Conservation (phyloP, 2,113 vertebrate species). For the Globicephala melas region DNA sequence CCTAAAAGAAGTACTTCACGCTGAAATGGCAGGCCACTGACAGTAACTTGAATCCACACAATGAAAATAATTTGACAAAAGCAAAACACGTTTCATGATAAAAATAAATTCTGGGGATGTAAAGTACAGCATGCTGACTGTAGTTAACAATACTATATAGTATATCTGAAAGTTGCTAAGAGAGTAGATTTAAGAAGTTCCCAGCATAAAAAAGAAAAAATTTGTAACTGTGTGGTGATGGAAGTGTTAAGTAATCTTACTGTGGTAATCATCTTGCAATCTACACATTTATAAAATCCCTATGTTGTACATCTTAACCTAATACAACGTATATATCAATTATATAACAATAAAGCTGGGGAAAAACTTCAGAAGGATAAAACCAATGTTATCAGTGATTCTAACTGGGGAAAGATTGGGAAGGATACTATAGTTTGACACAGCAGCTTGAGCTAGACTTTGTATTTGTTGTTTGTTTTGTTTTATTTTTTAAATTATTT, state of each 20-base stretch:
- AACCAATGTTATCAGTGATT: background rate
- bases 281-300: background rate
- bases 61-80: background rate
- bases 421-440: background rate
- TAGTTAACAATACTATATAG: background rate
- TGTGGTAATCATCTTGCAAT: background rate
- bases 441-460: background rate
- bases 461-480: background rate
- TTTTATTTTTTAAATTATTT: background rate
- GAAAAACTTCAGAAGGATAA: background rate
- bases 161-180: background rate
- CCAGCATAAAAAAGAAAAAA: background rate
- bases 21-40: background rate
- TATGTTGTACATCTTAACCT: background rate
- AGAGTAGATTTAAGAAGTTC: background rate
- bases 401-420: background rate
- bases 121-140: background rate
- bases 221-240: background rate
- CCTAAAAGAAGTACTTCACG: background rate
- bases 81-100: background rate
- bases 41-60: background rate
- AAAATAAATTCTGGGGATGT: background rate
- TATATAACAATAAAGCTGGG: background rate
- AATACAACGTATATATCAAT: background rate
- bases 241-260: background rate